Base-by-base conservation (phyloP, 2,113 vertebrate species). In the Serinus canaria region DNA sequence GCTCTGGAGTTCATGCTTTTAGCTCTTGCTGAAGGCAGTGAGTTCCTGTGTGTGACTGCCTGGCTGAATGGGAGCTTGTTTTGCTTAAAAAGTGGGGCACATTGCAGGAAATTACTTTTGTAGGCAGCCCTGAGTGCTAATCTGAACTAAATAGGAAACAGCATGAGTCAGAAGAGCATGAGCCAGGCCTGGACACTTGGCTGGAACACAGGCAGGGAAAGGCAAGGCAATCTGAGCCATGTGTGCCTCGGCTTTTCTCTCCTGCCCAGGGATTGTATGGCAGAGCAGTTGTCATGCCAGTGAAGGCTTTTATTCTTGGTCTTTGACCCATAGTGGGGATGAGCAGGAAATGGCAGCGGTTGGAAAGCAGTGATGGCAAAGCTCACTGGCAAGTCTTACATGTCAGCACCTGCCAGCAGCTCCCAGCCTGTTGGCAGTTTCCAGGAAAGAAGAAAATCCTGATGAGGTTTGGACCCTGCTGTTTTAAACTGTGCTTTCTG, bases 71-170 rank as follows among this genome's bases (percentile, higher is more conserved):
- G 80, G 80, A 94, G 66, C 66, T 83, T 74, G 60, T 81, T 3
- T 82, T 87, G 77, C 86, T 35, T 21, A 47, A 83, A 88, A 95
- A 89, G 76, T 89, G 83, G 90, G 76, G 86, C 76, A 69, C 37
- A 8, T 64, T 24, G 62, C 60, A 60, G 86, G 83, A 81, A 89
- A 75, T 87, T n/a, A 84, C 83, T 50, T 27, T 8, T 70, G 59
- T 18, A 75, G 83, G 80, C 87, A 91, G 15, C 56, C 50, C 56
- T 6, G 13, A 81, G 77, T 35, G 60, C 77, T 87, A 23, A 81
- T 87, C 24, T 44, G 63, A 83, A 15, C 27, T 64, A 55, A 70
- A 30, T 8, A 55, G 49, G 49, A 44, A 83, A 21, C 44, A 66
- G 30, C 30, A 11, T 49, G 30, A 75, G 50, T 43, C 82, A 84